These are phyloP conservation scores for Muschampia plurimacula DNA, from an alignment of 2,888 invertebrate genomes.

Conservation along the genomic window DNA sequence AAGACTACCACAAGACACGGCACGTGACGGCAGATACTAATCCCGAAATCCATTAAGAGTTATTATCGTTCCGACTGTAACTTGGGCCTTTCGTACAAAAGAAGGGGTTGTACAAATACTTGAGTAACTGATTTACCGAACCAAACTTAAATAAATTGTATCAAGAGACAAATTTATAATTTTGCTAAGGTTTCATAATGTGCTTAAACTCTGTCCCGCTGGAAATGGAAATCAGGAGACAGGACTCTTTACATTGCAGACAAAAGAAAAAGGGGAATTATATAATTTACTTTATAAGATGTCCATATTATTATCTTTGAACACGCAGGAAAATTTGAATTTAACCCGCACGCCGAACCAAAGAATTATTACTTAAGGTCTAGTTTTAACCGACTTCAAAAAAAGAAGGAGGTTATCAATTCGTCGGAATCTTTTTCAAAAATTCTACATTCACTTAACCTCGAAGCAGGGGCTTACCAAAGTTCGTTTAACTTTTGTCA, in stretches of 20 bases:
- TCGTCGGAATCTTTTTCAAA: too few species aligned
- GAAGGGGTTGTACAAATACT: constrained; percentile 8
- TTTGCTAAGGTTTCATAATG: not conserved
- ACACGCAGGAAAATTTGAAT: too few species aligned
- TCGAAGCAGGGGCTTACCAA: not conserved
- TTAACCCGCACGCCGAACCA: too few species aligned
- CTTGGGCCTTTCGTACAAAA: constrained; percentile 19
- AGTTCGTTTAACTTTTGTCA: constrained; percentile 6
- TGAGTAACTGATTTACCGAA: constrained; percentile 13
- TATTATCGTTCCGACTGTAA: constrained; percentile 30
- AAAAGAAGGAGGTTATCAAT: too few species aligned
- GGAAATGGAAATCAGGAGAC: too few species aligned
- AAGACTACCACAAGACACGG: constrained; percentile 5
- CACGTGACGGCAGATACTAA: constrained; percentile 17
- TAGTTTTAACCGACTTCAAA: too few species aligned
- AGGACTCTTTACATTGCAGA: too few species aligned
- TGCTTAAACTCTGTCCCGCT: too few species aligned
- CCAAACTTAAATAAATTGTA: constrained; percentile 13
- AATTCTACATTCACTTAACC: not conserved
- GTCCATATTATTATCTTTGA: too few species aligned
- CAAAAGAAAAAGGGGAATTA: too few species aligned
- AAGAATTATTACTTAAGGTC: too few species aligned
- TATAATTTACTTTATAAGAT: too few species aligned
- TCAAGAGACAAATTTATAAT: not conserved
- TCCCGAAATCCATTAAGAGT: constrained; percentile 31